A percentile compares a stretch with the other conserved stretches of the same genome.
These are phyloP conservation scores for Aurelia aurita DNA, from an alignment of 30 jellyfish, hydroid and myxozoan species.

Conservation along the genomic window DNA sequence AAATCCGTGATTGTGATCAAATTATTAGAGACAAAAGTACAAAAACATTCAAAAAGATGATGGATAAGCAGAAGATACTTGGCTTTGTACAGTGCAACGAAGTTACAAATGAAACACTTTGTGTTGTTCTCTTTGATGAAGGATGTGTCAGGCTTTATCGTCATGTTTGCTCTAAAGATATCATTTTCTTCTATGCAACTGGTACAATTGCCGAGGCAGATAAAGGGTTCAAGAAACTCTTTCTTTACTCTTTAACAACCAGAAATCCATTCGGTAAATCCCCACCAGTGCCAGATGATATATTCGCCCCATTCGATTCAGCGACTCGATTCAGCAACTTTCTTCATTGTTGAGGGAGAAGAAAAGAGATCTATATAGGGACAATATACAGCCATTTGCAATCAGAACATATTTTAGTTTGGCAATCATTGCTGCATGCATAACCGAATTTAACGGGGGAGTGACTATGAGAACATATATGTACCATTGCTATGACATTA, in stretches of 20 bases:
- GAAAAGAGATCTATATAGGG: background rate
- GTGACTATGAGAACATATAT: too few relatives aligned
- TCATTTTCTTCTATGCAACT: background rate
- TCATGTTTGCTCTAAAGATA: constrained; percentile 3
- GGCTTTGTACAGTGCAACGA: background rate
- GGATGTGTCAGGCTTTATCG: constrained; percentile 1
- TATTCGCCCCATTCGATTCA: constrained; percentile 9
- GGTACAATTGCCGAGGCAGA: background rate
- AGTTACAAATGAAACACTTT: background rate
- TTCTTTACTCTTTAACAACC: constrained; percentile 23
- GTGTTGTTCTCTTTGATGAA: background rate
- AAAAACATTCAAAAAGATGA: background rate
- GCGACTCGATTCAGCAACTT: background rate
- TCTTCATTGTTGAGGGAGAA: constrained; percentile 4
- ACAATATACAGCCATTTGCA: constrained; percentile 16
- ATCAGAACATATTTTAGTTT: background rate
- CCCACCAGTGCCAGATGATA: constrained; percentile 22
- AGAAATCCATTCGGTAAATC: constrained; percentile 15
- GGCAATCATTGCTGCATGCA: too few relatives aligned
- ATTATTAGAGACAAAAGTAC: background rate
- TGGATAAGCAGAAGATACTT: background rate
- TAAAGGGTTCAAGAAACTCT: constrained; percentile 1
- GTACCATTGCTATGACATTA: too few relatives aligned
- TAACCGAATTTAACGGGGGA: too few relatives aligned
- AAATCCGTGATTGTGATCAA: background rate